phyloP scores from a whole-genome alignment of 1,140 invertebrate genomes.

The Bombus pascuorum region DNA sequence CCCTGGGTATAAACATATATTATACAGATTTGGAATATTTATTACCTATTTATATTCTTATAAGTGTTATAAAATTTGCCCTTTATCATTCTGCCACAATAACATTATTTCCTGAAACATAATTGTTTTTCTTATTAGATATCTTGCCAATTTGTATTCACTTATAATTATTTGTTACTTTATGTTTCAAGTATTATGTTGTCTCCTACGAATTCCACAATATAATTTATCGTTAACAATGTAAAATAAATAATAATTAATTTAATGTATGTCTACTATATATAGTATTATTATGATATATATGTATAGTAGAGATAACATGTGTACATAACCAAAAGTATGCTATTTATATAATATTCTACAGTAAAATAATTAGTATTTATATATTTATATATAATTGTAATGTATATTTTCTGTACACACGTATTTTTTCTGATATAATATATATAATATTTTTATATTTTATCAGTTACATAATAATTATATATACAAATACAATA shows the following conservation, averaged over 20 bases:
- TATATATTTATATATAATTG: neutral
- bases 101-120: slow-evolving; percentile 80
- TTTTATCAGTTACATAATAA: slow-evolving; percentile 1
- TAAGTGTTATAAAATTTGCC: slow-evolving; percentile 77
- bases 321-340: slow-evolving; percentile 30
- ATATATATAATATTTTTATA: neutral
- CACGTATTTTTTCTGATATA: no score
- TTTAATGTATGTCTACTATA: neutral
- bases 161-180: slow-evolving; percentile 43
- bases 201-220: slow-evolving; percentile 62
- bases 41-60: slow-evolving; percentile 79
- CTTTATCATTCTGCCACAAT: slow-evolving; percentile 78
- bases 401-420: neutral
- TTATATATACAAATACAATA: neutral
- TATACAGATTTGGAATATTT: slow-evolving; percentile 68
- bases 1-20: slow-evolving; percentile 70
- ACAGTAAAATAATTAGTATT: slow-evolving; percentile 17
- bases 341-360: slow-evolving; percentile 16
- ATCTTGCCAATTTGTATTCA: slow-evolving; percentile 48
- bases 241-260: slow-evolving; percentile 1
- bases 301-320: neutral
- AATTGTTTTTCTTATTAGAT: slow-evolving; percentile 71
- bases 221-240: neutral
- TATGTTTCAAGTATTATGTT: slow-evolving; percentile 36
- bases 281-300: slow-evolving; percentile 1